Evolutionary conservation across 2,113 vertebrate genomes (phyloP).

Genomic region (Drymodes brunneopygia): DNA sequence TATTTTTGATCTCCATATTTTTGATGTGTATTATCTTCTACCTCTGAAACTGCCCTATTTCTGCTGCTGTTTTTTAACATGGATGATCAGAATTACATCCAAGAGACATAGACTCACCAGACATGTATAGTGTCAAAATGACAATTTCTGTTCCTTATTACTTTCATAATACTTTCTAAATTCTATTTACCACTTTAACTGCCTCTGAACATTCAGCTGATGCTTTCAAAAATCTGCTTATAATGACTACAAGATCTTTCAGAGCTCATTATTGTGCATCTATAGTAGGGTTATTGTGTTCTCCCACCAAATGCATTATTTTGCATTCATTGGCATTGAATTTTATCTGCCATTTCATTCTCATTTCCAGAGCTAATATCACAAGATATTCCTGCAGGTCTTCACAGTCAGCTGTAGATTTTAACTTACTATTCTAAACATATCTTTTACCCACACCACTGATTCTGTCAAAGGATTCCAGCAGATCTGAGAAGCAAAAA

Average conservation of each 20-base stretch:
- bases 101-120: not conserved
- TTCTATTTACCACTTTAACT: conserved; percentile 23
- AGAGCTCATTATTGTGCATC: not conserved
- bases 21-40: not conserved
- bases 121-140: not conserved
- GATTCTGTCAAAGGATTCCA: not conserved
- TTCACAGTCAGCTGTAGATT: not conserved
- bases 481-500: not conserved
- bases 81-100: not conserved
- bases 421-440: not conserved
- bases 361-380: not conserved
- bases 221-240: conserved; percentile 22
- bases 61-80: not conserved
- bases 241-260: conserved; percentile 7
- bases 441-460: not conserved
- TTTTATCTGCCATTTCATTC: conserved; percentile 11
- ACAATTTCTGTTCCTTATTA: conserved; percentile 4
- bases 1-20: not conserved
- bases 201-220: not conserved
- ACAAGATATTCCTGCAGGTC: not conserved
- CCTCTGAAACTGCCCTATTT: not conserved
- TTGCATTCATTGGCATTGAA: conserved; percentile 2
- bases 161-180: conserved; percentile 3
- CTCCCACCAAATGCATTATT: not conserved
- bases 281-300: not conserved